Percentiles rank a stretch among this genome's conserved stretches.
Evolutionary conservation across 2,113 vertebrate species (phyloP).

Genomic region (Chaetodon trifascialis): DNA sequence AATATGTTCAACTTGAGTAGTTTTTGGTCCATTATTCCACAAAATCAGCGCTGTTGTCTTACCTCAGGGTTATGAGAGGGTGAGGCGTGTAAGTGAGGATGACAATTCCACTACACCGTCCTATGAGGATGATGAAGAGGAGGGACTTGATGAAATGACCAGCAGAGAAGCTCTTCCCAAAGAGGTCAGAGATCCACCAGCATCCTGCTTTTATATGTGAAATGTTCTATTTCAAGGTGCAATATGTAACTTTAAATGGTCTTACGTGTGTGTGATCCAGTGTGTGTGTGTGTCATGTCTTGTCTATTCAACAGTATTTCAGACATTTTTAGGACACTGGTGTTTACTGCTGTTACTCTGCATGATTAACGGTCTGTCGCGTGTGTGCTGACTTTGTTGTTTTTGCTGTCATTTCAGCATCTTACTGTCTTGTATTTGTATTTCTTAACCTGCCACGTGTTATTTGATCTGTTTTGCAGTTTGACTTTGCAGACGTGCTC

Average conservation of each 20-base stretch:
- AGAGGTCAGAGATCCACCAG: slow-evolving; percentile 83
- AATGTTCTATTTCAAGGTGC: neutral
- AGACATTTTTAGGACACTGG: neutral
- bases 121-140: slow-evolving; percentile 90
- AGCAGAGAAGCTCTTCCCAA: slow-evolving; percentile 82
- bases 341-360: neutral
- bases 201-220: neutral
- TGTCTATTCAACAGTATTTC: neutral
- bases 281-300: neutral
- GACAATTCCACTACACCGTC: slow-evolving; percentile 88
- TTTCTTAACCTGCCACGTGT: neutral
- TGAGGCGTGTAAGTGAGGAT: slow-evolving; percentile 94
- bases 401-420: neutral
- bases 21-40: neutral
- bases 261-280: neutral
- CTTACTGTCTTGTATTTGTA: neutral
- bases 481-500: slow-evolving; percentile 91
- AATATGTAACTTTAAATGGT: neutral
- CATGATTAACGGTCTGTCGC: neutral
- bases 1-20: neutral
- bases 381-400: neutral
- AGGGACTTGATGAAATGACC: slow-evolving; percentile 83
- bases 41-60: slow-evolving; percentile 1
- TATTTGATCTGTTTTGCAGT: slow-evolving; percentile 80
- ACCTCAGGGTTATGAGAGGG: slow-evolving; percentile 92